Conservation (phyloP, 2,113 vertebrate genomes). For the Cochlearius cochlearius region DNA sequence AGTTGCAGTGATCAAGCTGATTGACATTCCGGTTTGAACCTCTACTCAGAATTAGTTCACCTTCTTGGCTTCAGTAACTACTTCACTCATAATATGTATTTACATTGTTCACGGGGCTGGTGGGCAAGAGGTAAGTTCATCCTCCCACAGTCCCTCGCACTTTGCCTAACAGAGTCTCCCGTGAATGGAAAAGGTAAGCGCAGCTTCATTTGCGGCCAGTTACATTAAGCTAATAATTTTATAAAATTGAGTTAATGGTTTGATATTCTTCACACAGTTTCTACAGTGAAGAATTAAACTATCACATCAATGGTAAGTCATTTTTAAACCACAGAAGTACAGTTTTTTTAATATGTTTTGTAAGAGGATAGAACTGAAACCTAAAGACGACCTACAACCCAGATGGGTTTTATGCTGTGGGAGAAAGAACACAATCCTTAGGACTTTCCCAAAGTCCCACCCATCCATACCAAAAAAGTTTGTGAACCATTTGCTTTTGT, state of each 20-base stretch:
- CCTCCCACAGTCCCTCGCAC: not conserved
- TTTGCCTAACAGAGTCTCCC: not conserved
- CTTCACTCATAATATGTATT: not conserved
- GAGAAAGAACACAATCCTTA: not conserved
- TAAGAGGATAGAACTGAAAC: not conserved
- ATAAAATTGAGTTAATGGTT: not conserved
- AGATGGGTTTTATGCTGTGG: not conserved
- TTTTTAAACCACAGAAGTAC: not conserved
- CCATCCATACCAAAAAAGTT: not conserved
- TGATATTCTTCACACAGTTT: not conserved
- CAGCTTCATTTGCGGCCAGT: rapidly evolving
- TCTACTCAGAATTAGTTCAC: not conserved
- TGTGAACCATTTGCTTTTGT: not conserved
- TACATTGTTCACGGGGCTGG: not conserved
- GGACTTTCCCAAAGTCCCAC: not conserved
- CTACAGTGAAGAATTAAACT: not conserved
- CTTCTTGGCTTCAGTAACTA: not conserved
- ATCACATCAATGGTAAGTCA: not conserved
- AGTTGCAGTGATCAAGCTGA: not conserved
- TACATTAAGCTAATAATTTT: not conserved
- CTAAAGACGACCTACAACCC: not conserved
- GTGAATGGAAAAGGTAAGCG: not conserved
- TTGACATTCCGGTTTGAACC: not conserved
- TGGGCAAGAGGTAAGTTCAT: not conserved
- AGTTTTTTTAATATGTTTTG: not conserved